Evolutionary conservation across 2,797 vertebrate species (phyloP).

Genomic region (Eutrigla gurnardus): DNA sequence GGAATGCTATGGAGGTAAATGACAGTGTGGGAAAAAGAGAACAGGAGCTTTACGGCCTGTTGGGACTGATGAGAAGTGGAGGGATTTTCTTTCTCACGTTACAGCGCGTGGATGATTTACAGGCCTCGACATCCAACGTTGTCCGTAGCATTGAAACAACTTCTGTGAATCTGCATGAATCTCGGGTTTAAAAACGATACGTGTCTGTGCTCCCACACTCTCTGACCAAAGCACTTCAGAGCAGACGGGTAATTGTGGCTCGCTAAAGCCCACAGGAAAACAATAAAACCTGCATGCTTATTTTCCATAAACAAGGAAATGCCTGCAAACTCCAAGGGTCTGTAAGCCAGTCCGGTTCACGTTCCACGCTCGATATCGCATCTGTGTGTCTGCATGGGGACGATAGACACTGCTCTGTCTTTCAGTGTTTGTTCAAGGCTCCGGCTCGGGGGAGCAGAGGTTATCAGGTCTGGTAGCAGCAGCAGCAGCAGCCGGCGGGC

Average conservation of each 20-base stretch:
- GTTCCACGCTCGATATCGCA: neutral
- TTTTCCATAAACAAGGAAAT: constrained; percentile 57
- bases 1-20: neutral
- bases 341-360: neutral
- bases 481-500: neutral
- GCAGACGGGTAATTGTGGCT: constrained; percentile 22
- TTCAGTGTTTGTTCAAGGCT: constrained; percentile 45
- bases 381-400: constrained; percentile 16
- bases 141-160: neutral
- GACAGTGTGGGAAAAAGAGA: constrained; percentile 29
- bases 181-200: constrained; percentile 7
- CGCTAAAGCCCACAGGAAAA: constrained; percentile 43
- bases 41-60: neutral
- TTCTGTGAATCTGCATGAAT: neutral
- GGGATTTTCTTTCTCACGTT: neutral
- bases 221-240: constrained; percentile 12
- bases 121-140: neutral
- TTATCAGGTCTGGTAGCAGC: constrained; percentile 41
- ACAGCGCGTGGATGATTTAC: constrained; percentile 14
- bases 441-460: constrained; percentile 24
- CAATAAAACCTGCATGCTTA: constrained; percentile 40
- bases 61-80: neutral
- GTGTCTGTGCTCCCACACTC: constrained; percentile 1
- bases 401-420: neutral
- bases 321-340: constrained; percentile 13